phyloP scores from a whole-genome alignment of 2,888 invertebrate genomes.

The Malacosoma neustria region DNA sequence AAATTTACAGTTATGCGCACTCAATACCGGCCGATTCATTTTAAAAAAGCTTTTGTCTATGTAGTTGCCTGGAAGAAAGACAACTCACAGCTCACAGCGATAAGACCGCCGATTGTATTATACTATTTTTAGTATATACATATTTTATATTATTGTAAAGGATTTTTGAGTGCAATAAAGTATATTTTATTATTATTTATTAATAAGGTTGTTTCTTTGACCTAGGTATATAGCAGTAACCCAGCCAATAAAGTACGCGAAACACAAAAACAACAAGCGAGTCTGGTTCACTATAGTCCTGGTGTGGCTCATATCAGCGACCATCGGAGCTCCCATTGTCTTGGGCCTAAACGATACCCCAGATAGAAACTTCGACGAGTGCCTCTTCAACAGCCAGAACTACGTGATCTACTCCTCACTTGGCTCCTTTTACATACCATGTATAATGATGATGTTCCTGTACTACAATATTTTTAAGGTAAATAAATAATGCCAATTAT shows the following conservation, averaged over 20 bases:
- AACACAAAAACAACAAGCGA: conserved; percentile 96
- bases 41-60: too few species aligned
- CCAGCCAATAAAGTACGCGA: conserved; percentile 98
- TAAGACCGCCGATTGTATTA: too few species aligned
- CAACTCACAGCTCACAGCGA: too few species aligned
- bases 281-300: conserved; percentile 96
- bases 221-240: conserved; percentile 99
- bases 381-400: conserved; percentile 97
- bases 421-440: conserved; percentile 98
- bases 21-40: too few species aligned
- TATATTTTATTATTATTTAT: too few species aligned
- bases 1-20: too few species aligned
- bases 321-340: conserved; percentile 97
- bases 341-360: conserved; percentile 96
- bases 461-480: conserved; percentile 99
- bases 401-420: conserved; percentile 98
- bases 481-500: too few species aligned
- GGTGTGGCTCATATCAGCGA: conserved; percentile 94
- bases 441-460: conserved; percentile 97
- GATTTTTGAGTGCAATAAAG: too few species aligned
- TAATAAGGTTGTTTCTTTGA: too few species aligned
- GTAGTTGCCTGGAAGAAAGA: too few species aligned
- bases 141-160: too few species aligned
- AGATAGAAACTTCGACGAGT: conserved; percentile 86
- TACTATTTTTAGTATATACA: too few species aligned